Conservation (phyloP, 2,797 vertebrate species). For the Acrocephalus scirpaceus region DNA sequence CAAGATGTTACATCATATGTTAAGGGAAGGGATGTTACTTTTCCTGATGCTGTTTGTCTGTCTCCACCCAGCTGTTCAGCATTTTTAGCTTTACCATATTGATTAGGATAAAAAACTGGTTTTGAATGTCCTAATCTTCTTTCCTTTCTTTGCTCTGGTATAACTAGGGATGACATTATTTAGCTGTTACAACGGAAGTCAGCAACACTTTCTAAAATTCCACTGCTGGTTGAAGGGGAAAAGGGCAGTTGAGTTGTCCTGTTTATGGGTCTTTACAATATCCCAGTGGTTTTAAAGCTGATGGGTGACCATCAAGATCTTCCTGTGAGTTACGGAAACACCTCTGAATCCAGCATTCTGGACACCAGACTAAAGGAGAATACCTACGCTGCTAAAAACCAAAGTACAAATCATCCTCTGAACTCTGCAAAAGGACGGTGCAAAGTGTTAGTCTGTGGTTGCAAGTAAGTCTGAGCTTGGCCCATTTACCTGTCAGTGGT, state of each 20-base stretch:
- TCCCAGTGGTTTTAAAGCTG: neutral
- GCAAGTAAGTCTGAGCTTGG: neutral
- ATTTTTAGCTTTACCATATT: neutral
- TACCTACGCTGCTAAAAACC: neutral
- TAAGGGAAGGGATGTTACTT: neutral
- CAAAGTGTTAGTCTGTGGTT: neutral
- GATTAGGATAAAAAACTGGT: slow-evolving; percentile 7
- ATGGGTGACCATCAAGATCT: neutral
- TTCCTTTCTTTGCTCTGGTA: neutral
- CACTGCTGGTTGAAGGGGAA: neutral
- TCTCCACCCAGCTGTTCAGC: neutral
- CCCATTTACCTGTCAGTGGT: accelerated
- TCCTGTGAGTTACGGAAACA: neutral
- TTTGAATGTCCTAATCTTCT: slow-evolving; percentile 8
- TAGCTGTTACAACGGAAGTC: neutral
- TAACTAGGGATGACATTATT: neutral
- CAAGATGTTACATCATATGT: neutral
- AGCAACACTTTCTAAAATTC: neutral
- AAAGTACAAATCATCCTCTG: neutral
- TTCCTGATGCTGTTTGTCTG: neutral
- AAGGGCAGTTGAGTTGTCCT: neutral
- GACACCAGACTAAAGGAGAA: neutral
- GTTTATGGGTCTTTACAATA: neutral
- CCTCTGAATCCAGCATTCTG: neutral
- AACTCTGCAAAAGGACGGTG: neutral